Conservation (phyloP, 1,140 invertebrate genomes). For the Apolygus lucorum region DNA sequence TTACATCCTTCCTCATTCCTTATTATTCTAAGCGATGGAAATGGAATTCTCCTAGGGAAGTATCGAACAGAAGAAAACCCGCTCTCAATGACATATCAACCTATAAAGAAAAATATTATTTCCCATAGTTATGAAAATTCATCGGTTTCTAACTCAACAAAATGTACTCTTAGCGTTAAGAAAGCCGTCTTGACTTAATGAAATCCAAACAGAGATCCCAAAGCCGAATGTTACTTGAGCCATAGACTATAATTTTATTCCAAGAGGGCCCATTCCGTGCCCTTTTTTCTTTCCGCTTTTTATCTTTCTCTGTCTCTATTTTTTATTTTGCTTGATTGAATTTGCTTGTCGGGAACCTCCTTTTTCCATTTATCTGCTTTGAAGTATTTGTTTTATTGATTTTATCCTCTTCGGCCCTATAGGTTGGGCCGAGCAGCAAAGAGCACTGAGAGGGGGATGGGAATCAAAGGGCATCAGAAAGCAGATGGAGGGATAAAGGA, state of each 20-base stretch:
- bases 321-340: constrained; percentile 22
- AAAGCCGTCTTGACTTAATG: not conserved
- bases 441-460: not conserved
- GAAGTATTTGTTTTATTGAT: constrained; percentile 23
- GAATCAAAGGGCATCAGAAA: constrained; percentile 17
- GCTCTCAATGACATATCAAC: too few relatives aligned
- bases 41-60: too few relatives aligned
- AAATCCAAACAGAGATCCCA: not conserved
- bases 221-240: not conserved
- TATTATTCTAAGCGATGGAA: too few relatives aligned
- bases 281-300: not conserved
- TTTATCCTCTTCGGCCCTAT: constrained; percentile 1
- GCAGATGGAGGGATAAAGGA: constrained; percentile 2
- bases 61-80: too few relatives aligned
- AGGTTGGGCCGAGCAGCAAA: not conserved
- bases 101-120: not conserved
- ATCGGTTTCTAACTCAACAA: not conserved
- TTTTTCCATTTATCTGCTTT: constrained; percentile 21
- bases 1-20: too few relatives aligned
- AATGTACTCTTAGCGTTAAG: not conserved
- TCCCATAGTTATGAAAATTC: not conserved
- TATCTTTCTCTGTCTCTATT: constrained; percentile 21
- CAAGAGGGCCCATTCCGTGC: not conserved
- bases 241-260: not conserved
- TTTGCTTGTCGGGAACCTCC: constrained; percentile 16